phyloP scores from a whole-genome alignment of 2,888 invertebrate genomes.

The Troglohyphantes excavatus region DNA sequence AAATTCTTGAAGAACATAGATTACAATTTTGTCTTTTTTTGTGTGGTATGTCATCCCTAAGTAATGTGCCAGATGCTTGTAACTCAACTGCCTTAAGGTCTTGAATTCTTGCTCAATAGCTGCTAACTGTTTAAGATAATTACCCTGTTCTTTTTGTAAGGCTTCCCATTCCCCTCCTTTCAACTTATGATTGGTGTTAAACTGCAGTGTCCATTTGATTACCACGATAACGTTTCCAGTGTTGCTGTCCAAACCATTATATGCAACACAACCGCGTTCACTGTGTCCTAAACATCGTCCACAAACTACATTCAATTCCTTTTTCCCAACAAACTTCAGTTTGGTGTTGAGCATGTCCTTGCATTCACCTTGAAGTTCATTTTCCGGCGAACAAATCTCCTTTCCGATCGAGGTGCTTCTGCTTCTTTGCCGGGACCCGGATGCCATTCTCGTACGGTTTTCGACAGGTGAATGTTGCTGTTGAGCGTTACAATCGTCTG shows the following conservation, averaged over 20 bases:
- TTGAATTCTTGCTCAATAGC: conserved; percentile 91
- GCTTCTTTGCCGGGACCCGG: conserved; percentile 37
- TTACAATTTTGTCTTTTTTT: conserved; percentile 86
- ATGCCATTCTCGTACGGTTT: not conserved
- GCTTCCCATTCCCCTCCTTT: conserved; percentile 80
- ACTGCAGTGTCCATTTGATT: conserved; percentile 87
- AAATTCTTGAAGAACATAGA: conserved; percentile 84
- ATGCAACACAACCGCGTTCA: conserved; percentile 88
- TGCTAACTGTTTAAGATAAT: conserved; percentile 84
- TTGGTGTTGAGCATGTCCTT: conserved; percentile 62
- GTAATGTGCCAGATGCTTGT: conserved; percentile 89
- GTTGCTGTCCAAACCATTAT: conserved; percentile 89
- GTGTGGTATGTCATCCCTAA: conserved; percentile 87
- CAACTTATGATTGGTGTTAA: conserved; percentile 81
- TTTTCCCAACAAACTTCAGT: conserved; percentile 62
- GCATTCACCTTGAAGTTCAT: conserved; percentile 47
- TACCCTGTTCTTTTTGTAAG: conserved; percentile 81
- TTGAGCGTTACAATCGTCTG: conserved; percentile 22
- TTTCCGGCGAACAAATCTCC: conserved; percentile 44
- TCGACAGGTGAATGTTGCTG: conserved; percentile 1
- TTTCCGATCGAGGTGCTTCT: conserved; percentile 48
- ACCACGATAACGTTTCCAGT: conserved; percentile 88
- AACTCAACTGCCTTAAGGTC: conserved; percentile 87
- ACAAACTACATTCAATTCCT: conserved; percentile 54
- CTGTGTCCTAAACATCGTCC: conserved; percentile 86